Evolutionary conservation across 2,113 vertebrate genomes (phyloP), one percentile per base, ranked within the genome.

Genomic region (Phalacrocorax aristotelis): DNA sequence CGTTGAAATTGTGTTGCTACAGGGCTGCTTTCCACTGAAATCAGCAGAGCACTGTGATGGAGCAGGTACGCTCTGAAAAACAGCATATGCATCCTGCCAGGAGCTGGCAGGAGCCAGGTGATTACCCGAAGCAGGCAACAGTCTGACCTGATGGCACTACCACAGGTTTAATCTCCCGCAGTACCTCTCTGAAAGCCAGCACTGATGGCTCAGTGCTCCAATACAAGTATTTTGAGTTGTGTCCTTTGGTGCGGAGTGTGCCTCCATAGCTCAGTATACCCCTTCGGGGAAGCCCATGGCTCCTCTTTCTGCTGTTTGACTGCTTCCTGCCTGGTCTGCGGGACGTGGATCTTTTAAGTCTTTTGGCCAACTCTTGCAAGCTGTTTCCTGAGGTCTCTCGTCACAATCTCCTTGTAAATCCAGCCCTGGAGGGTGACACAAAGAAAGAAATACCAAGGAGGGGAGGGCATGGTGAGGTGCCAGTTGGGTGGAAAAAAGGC

Each of bases 201-300:
- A 98, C 98, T 2, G 30, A 34, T 68, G 98, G 98, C 89, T 19
- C 95, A 89, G 93, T 99, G 97, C 83, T 98, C 97, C 30, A 30
- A 7, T 22, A 96, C 90, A 29, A 98, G 64, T 52, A 34, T 97
- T 55, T 93, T 96, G 84, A 98, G 93, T 71, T 98, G 97, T 4
- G 88, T 71, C 18, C 64, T 95, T 13, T 97, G 92, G 40, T 94
- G 88, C 60, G 84, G 85, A 8, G 96, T 83, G 30, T 99, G 98
- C 83, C 98, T 96, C 83, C 98, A 97, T 22, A 97, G 79, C 68
- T 95, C 76, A 11, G 38, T 18, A 15, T 58, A 60, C 42, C 97
- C 88, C 2, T 72, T 89, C 15, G 97, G 97, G 1, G 97, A 98
- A 22, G 74, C 77, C 15, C 93, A 92, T 66, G 58, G 77, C 52